phyloP scores from a whole-genome alignment of 2,888 invertebrate species.

The Agrotis clavis region DNA sequence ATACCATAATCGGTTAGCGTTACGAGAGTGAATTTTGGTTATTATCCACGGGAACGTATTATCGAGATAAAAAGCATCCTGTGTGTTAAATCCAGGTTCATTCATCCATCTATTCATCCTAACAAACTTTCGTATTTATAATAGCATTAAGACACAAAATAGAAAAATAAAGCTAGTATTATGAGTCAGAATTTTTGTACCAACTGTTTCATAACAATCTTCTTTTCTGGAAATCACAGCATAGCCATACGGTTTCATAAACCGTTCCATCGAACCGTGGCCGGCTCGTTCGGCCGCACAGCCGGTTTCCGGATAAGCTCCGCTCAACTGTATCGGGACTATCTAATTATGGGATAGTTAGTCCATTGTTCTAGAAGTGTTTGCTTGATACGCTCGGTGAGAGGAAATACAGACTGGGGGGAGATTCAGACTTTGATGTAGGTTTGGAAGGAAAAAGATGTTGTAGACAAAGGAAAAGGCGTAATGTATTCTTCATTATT shows the following conservation, averaged over 20 bases:
- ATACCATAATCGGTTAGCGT: too few relatives aligned
- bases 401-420: neutral
- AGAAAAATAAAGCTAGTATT: too few relatives aligned
- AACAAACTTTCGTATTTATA: too few relatives aligned
- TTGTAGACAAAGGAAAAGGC: neutral
- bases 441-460: neutral
- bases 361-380: slow-evolving; percentile 45
- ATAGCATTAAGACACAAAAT: neutral
- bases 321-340: slow-evolving; percentile 51
- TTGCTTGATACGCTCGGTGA: slow-evolving; percentile 10
- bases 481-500: too few relatives aligned
- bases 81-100: too few relatives aligned
- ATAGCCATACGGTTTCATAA: slow-evolving; percentile 28
- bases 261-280: slow-evolving; percentile 51
- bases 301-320: slow-evolving; percentile 61
- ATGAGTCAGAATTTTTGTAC: neutral
- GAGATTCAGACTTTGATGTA: neutral
- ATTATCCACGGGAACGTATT: too few relatives aligned
- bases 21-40: too few relatives aligned
- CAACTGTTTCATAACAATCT: slow-evolving; percentile 6
- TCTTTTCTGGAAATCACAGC: slow-evolving; percentile 16
- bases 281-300: slow-evolving; percentile 48
- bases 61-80: too few relatives aligned
- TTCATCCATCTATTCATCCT: too few relatives aligned
- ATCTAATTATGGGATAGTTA: slow-evolving; percentile 51